Percentiles rank a stretch among this genome's conserved stretches.
These are phyloP conservation scores for Enteromius unitaeniatus DNA, from an alignment of 2,797 vertebrate genomes.

Conservation along the genomic window DNA sequence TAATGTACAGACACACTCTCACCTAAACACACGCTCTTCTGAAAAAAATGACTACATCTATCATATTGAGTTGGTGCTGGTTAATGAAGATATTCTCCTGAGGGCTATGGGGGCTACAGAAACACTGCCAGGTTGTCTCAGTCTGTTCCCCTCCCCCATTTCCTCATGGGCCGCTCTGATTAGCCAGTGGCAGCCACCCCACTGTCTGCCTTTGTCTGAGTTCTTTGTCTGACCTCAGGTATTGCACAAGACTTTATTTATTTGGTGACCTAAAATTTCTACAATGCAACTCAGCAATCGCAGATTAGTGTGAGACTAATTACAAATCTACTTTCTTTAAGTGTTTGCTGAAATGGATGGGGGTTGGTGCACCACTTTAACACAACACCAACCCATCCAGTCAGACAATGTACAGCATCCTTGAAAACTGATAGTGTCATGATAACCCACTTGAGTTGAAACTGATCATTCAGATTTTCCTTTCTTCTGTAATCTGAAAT, in stretches of 20 bases:
- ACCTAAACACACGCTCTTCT: background rate
- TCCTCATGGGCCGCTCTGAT: slow-evolving; percentile 35
- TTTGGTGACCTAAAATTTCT: background rate
- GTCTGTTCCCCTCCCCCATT: slow-evolving; percentile 46
- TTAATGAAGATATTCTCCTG: slow-evolving; percentile 18
- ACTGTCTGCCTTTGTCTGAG: slow-evolving; percentile 42
- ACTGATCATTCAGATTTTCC: slow-evolving; percentile 7
- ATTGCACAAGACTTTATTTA: slow-evolving; percentile 18
- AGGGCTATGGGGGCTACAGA: slow-evolving; percentile 9
- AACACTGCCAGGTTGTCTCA: slow-evolving; percentile 32
- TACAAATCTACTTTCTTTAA: slow-evolving; percentile 8
- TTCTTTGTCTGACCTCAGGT: slow-evolving; percentile 55
- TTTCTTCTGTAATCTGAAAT: background rate
- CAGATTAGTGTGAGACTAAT: slow-evolving; percentile 3
- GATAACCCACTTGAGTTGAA: slow-evolving; percentile 25
- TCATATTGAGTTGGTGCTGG: background rate
- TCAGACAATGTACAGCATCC: background rate
- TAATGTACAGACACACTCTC: background rate
- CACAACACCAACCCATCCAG: background rate
- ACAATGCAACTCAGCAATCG: background rate
- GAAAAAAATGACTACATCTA: slow-evolving; percentile 5
- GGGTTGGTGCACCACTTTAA: slow-evolving; percentile 19
- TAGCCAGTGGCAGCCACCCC: slow-evolving; percentile 25
- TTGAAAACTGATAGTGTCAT: background rate
- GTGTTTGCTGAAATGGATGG: slow-evolving; percentile 1